Percentiles rank a stretch among this genome's conserved stretches.
Conservation (phyloP, 2,797 vertebrate genomes). For the Cyprinodon diabolis region DNA sequence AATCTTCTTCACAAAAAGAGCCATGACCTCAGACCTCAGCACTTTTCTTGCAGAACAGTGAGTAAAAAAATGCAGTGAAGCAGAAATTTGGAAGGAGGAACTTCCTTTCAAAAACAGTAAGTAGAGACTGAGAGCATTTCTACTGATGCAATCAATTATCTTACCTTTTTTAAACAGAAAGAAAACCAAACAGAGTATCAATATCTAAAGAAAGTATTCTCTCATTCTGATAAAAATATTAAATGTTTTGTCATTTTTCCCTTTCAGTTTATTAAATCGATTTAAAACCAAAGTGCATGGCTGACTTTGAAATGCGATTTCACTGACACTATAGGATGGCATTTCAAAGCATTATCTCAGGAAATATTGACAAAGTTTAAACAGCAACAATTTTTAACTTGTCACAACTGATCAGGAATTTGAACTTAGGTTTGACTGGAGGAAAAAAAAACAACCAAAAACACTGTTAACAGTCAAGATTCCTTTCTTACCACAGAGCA, state of each 20-base stretch:
- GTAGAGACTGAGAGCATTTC: constrained; percentile 12
- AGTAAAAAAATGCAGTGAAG: constrained; percentile 54
- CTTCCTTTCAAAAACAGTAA: neutral
- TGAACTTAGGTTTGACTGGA: too few species aligned
- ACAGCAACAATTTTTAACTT: too few species aligned
- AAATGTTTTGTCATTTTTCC: neutral
- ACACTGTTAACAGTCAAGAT: too few species aligned
- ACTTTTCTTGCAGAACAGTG: constrained; percentile 46
- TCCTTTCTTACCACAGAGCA: too few species aligned
- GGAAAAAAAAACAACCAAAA: too few species aligned
- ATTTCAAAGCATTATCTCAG: too few species aligned
- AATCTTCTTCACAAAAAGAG: constrained; percentile 56
- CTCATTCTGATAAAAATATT: neutral
- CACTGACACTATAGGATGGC: too few species aligned
- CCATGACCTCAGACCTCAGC: constrained; percentile 50
- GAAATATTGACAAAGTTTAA: too few species aligned
- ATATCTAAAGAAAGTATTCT: neutral
- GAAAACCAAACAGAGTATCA: neutral
- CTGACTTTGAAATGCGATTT: too few species aligned
- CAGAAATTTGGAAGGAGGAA: constrained; percentile 32
- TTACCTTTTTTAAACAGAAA: constrained; percentile 19
- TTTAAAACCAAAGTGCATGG: too few species aligned
- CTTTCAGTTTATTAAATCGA: too few species aligned
- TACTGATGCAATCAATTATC: constrained; percentile 5
- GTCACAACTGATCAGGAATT: too few species aligned